Evolutionary conservation across 1,140 invertebrate genomes (phyloP).

Genomic region (Drosophila tsacasi): DNA sequence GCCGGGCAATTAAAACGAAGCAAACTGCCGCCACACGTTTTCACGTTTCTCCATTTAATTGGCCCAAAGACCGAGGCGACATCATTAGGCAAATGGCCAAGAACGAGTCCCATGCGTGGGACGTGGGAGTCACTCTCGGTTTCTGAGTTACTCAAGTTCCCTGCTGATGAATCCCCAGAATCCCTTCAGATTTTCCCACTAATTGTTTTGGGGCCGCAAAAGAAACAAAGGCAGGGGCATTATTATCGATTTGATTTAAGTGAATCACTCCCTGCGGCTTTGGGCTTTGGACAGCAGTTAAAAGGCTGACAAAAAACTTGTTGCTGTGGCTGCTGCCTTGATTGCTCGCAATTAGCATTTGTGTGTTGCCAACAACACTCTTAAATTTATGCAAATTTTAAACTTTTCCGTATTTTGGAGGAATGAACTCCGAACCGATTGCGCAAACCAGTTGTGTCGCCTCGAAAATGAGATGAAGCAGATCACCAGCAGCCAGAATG

Average conservation of each 20-base stretch:
- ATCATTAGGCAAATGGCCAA: slow-evolving; percentile 76
- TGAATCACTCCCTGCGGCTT: slow-evolving; percentile 49
- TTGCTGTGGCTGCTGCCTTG: slow-evolving; percentile 34
- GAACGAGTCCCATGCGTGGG: slow-evolving; percentile 23
- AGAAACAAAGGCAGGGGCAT: slow-evolving; percentile 30
- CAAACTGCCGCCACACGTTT: slow-evolving; percentile 55
- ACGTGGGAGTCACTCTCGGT: slow-evolving; percentile 9
- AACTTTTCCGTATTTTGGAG: slow-evolving; percentile 83
- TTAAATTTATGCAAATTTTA: slow-evolving; percentile 81
- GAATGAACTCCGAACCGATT: slow-evolving; percentile 70
- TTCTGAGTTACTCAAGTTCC: neutral
- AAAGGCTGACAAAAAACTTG: slow-evolving; percentile 46
- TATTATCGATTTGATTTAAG: slow-evolving; percentile 42
- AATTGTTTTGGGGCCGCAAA: slow-evolving; percentile 23
- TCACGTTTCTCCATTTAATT: slow-evolving; percentile 67
- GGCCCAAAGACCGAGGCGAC: slow-evolving; percentile 47
- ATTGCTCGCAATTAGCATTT: slow-evolving; percentile 59
- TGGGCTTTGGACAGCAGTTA: slow-evolving; percentile 26
- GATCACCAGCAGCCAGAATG: slow-evolving; percentile 14
- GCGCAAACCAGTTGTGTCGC: slow-evolving; percentile 61
- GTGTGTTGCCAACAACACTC: slow-evolving; percentile 43
- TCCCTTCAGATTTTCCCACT: slow-evolving; percentile 17
- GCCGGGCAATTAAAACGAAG: slow-evolving; percentile 68
- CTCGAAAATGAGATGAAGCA: slow-evolving; percentile 25
- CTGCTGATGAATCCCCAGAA: slow-evolving; percentile 5